Percentiles rank a stretch among this genome's conserved stretches.
phyloP scores from a whole-genome alignment of 2,113 vertebrate genomes.

The Ageneiosus marmoratus region DNA sequence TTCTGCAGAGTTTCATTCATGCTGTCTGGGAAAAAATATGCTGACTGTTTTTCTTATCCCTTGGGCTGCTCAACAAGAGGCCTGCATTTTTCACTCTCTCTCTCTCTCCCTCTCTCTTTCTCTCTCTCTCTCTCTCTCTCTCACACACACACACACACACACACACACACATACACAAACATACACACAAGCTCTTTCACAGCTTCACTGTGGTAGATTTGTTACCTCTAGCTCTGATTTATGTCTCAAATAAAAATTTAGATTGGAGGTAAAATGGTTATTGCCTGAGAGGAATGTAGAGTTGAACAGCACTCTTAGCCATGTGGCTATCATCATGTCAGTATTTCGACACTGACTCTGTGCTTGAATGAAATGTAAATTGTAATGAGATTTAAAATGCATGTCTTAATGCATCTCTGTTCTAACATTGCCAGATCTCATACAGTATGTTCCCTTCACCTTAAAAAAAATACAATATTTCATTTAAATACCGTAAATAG shows the following conservation, averaged over 20 bases:
- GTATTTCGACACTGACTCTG: neutral
- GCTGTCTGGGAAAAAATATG: conserved; percentile 58
- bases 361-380: neutral
- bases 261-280: conserved; percentile 44
- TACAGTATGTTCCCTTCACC: neutral
- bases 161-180: conserved; percentile 45
- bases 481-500: neutral
- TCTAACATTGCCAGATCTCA: neutral
- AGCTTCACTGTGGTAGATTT: conserved; percentile 50
- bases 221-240: conserved; percentile 57
- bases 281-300: neutral
- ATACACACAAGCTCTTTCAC: conserved; percentile 39
- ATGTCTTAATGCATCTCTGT: neutral
- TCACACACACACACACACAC: too few species aligned
- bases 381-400: neutral
- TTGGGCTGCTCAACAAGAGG: conserved; percentile 62
- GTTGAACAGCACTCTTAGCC: neutral
- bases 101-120: too few species aligned
- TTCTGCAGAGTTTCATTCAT: conserved; percentile 70
- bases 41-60: conserved; percentile 70
- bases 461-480: neutral
- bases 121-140: too few species aligned
- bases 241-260: conserved; percentile 66
- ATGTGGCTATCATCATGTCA: neutral
- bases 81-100: conserved; percentile 38